phyloP scores from a whole-genome alignment of 2,797 vertebrate species.

The Micropoecilia bifurca region DNA sequence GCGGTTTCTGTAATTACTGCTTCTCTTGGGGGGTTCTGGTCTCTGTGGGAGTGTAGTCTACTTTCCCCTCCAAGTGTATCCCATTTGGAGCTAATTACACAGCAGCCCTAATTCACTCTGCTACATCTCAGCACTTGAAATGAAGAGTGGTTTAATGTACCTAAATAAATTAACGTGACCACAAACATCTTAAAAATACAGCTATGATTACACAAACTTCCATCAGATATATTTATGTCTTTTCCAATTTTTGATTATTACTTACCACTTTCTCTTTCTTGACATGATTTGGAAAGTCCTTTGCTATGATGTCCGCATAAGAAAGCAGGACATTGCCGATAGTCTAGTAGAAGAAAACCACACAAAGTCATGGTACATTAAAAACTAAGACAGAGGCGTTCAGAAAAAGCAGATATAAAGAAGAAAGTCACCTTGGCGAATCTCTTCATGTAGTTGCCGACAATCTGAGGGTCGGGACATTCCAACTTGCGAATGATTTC shows the following conservation, averaged over 20 bases:
- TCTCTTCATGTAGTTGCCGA: conserved; percentile 96
- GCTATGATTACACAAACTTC: conserved; percentile 9
- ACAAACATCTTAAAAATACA: conserved; percentile 25
- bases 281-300: conserved; percentile 93
- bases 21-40: conserved; percentile 49
- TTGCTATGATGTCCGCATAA: conserved; percentile 94
- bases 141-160: conserved; percentile 31
- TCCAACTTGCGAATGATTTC: conserved; percentile 98
- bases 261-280: conserved; percentile 95
- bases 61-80: conserved; percentile 35
- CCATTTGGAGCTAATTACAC: conserved; percentile 72
- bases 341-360: conserved; percentile 76
- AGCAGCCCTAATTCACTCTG: conserved; percentile 62
- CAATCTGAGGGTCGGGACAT: conserved; percentile 95
- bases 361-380: neutral
- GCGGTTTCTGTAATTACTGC: conserved; percentile 61
- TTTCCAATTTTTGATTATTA: conserved; percentile 22
- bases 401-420: neutral
- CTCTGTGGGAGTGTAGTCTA: conserved; percentile 56
- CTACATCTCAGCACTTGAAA: conserved; percentile 31
- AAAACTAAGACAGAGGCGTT: conserved; percentile 7
- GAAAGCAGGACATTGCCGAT: conserved; percentile 96
- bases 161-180: conserved; percentile 40
- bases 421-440: conserved; percentile 91
- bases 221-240: neutral